phyloP scores from a whole-genome alignment of 2,113 vertebrate genomes.

The Perca flavescens region DNA sequence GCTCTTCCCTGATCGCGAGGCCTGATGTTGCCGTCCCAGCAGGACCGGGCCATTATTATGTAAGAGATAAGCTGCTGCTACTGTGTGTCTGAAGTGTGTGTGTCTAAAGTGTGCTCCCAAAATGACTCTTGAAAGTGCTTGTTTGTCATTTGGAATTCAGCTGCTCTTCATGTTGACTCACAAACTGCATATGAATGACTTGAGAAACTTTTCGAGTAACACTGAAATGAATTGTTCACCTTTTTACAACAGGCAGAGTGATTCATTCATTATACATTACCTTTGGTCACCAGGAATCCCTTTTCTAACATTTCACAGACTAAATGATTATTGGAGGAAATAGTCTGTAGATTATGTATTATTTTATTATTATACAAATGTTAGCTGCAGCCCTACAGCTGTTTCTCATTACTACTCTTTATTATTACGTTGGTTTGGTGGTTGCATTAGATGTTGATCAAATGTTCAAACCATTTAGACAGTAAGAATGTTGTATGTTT shows the following conservation, averaged over 20 bases:
- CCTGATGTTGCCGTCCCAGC: background rate
- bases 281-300: background rate
- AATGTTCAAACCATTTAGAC: background rate
- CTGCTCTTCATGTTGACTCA: background rate
- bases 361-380: too few species aligned
- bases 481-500: too few species aligned
- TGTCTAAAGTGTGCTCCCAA: background rate
- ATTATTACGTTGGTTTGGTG: background rate
- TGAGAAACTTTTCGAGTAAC: background rate
- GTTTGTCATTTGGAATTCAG: conserved; percentile 25
- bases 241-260: background rate
- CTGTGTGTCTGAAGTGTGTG: background rate
- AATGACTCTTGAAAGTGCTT: conserved; percentile 46
- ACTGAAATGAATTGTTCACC: conserved; percentile 2
- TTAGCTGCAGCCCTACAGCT: too few species aligned
- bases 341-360: too few species aligned
- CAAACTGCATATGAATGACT: background rate
- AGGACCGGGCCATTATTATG: conserved; percentile 25
- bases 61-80: conserved; percentile 59
- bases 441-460: background rate
- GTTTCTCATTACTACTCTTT: background rate
- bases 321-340: background rate
- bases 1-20: conserved; percentile 17
- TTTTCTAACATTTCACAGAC: background rate
- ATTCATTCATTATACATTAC: background rate